Base-by-base conservation (phyloP, 1,140 invertebrate species). In the Ostrea edulis region DNA sequence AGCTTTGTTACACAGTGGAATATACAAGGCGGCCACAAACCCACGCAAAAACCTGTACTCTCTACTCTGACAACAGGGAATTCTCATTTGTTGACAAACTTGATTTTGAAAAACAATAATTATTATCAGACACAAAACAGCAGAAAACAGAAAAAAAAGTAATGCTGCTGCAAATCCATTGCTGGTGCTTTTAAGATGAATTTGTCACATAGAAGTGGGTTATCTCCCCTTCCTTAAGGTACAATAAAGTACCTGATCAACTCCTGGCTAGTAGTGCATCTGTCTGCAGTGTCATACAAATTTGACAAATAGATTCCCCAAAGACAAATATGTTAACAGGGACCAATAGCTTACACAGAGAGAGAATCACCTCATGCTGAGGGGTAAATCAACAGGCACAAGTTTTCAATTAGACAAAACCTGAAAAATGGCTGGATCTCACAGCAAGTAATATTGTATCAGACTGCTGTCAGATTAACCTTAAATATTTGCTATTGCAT, bases 261-360 rank as follows among this genome's bases (percentile, higher is more conserved):
- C 68, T 77, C 14, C 29, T 5, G 68, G 29, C 68, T 77, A 35
- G 25, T 20, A 77, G 68, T 77, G 29, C 68, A 77, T 29, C 68
- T 35, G 68, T 77, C 68, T 77, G 68, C 68, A 35, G 25, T 77
- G 68, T 77, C 68, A 77, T 35, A 77, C 11, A 25, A 77, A 77
- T 77, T 14, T 77, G 68, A 77, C 68, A 77, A 77, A 77, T 77
- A 77, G 68, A 77, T 77, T 77, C 68, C 68, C 68, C 25, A 35
- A 68, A 77, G 68, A 77, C 68, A 77, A 77, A 77, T 77, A 77
- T 77, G 68, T 77, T 77, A 77, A 77, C 68, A 77, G 68, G 25
- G 29, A 77, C 8, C 68, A 77, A 77, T 29, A 77, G 68, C 68
- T 77, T 29, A 35, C 68, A 77, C 25, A 77, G 68, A 77, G 68